These are phyloP conservation scores for Sycophila sp. DNA, from an alignment of 1,140 invertebrate species.

Conservation along the genomic window DNA sequence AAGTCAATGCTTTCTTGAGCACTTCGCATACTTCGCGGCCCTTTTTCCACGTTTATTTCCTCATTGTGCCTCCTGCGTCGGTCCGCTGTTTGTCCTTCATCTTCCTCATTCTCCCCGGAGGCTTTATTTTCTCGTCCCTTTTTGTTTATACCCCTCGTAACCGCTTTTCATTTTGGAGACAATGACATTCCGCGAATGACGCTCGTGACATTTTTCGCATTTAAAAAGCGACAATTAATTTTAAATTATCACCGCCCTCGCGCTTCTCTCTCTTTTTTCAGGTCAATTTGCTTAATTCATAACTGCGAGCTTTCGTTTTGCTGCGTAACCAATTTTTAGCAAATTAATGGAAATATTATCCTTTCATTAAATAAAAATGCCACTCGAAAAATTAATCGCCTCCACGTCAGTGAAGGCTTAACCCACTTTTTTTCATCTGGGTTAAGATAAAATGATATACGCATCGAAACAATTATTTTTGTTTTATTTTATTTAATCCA, in stretches of 20 bases:
- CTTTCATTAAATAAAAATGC: slow-evolving; percentile 14
- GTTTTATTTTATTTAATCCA: too few species aligned
- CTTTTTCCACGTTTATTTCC: not conserved
- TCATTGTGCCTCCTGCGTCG: not conserved
- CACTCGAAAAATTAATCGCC: not conserved
- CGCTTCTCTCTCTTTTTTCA: slow-evolving; percentile 15
- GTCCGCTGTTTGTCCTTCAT: not conserved
- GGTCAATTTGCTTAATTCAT: slow-evolving; percentile 18
- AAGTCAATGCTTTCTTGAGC: not conserved
- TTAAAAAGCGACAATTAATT: slow-evolving; percentile 19
- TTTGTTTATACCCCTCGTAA: slow-evolving; percentile 5
- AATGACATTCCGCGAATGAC: slow-evolving; percentile 15
- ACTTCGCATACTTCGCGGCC: not conserved
- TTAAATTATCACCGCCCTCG: slow-evolving; percentile 13
- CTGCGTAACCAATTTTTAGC: not conserved
- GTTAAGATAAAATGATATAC: not conserved
- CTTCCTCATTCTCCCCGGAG: not conserved
- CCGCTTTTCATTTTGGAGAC: not conserved
- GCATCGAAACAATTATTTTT: too few species aligned
- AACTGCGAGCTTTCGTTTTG: not conserved
- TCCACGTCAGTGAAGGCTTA: not conserved
- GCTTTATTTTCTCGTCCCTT: not conserved
- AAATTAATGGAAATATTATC: slow-evolving; percentile 7
- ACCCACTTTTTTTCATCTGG: not conserved
- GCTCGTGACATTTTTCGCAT: slow-evolving; percentile 3